A percentile compares a stretch with the other conserved stretches of the same genome.
These are phyloP conservation scores for Camponotus fellah DNA, from an alignment of 2,888 invertebrate genomes.

Conservation along the genomic window DNA sequence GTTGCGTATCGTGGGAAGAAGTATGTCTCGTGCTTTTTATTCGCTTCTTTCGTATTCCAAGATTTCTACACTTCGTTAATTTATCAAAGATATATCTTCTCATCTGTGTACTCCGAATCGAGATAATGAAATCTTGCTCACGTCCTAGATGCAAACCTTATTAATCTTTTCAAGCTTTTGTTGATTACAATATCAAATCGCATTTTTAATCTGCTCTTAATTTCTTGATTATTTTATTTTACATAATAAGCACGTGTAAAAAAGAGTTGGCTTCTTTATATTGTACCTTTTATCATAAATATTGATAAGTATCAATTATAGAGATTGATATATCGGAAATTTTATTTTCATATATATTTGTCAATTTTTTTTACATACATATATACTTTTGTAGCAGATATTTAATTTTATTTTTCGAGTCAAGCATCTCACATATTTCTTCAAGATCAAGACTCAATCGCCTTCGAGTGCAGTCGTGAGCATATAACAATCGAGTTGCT, in stretches of 20 bases:
- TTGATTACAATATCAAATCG: background rate
- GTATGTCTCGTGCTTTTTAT: background rate
- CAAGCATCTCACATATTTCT: background rate
- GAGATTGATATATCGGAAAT: background rate
- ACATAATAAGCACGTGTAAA: background rate
- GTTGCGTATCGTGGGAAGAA: conserved; percentile 21
- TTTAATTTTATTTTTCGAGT: conserved; percentile 5
- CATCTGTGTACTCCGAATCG: background rate
- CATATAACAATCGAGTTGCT: conserved; percentile 51
- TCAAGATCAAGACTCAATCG: conserved; percentile 29
- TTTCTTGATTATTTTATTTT: background rate
- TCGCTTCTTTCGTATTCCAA: background rate
- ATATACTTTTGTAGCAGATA: background rate
- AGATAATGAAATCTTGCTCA: background rate
- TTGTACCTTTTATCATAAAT: background rate
- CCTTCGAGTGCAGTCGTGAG: conserved; percentile 15
- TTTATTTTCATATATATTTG: background rate
- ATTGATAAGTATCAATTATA: background rate
- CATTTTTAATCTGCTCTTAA: background rate
- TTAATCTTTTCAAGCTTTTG: background rate
- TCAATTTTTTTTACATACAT: background rate
- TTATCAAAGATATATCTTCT: background rate
- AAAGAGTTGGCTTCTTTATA: background rate
- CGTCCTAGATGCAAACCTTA: background rate
- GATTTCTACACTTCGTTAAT: conserved; percentile 6